Evolutionary conservation across 2,113 vertebrate species (phyloP), one percentile per base, ranked within the genome.

Genomic region (Thunnus thynnus): DNA sequence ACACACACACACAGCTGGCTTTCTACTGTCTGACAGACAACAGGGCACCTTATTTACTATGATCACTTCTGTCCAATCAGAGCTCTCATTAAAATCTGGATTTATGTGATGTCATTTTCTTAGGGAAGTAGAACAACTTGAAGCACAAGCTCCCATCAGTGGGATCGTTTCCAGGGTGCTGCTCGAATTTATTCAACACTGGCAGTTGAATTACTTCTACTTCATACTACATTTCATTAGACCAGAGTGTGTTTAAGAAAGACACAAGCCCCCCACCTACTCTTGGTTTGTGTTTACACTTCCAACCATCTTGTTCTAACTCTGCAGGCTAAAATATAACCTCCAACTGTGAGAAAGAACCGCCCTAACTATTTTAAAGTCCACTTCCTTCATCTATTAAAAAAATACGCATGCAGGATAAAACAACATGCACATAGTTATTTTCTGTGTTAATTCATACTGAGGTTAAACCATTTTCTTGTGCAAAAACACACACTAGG

Each of bases 61-160:
- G 50, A 81, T 84, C 52, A 56, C 57, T 17, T 72, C 69, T 63
- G 78, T 85, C 87, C 91, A 89, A 88, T 93, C 84, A 91, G 76
- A 84, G 73, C 13, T 67, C 83, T 85, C 77, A 79, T 90, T 88
- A 88, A 91, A 88, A 88, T 61, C 64, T 64, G 46, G 64, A 22
- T 75, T 80, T 69, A 60, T 81, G 14, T 87, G 80, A 82, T 90
- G 80, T 68, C 78, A 86, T 75, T 85, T 85, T 85, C 71, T 57
- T 66, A 72, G 62, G 32, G 63, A 79, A 58, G 64, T 51, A 41
- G 57, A 86, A 70, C 80, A 88, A 86, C 76, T 84, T 84, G 77
- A 78, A 72, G 64, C 58, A 68, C 44, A 57, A 52, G 65, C 63
- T 82, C 54, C 61, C 58, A 73, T 48, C 78, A 64, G 72, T 73